phyloP scores from a whole-genome alignment of 2,113 vertebrate genomes.

The Spizaetus ornatus region DNA sequence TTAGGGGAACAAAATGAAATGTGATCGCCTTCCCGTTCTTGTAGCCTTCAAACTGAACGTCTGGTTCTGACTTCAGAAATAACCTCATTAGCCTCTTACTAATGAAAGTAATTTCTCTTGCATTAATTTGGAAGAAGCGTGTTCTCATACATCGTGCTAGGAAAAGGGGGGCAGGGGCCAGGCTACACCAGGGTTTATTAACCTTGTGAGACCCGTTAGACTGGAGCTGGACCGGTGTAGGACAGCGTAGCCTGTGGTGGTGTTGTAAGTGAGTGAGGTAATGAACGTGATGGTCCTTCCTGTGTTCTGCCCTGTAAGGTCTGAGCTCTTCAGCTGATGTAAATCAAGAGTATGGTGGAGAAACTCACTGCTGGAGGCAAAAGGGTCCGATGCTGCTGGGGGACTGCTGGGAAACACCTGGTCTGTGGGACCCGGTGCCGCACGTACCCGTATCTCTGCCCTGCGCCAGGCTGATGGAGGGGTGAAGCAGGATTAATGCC shows the following conservation, averaged over 20 bases:
- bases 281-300: rapidly evolving
- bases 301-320: background rate
- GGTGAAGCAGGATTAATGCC: background rate
- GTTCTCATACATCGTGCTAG: background rate
- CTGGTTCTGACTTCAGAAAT: background rate
- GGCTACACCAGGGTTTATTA: background rate
- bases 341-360: background rate
- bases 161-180: background rate
- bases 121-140: background rate
- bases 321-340: background rate
- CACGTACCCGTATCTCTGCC: rapidly evolving
- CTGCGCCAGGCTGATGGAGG: background rate
- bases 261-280: background rate
- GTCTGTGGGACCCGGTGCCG: background rate
- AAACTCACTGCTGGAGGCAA: background rate
- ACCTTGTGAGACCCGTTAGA: background rate
- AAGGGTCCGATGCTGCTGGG: background rate
- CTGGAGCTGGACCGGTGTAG: background rate
- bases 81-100: background rate
- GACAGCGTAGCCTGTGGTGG: background rate
- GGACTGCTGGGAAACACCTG: background rate
- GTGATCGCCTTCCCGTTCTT: background rate
- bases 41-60: background rate
- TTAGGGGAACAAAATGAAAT: background rate
- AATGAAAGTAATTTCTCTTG: background rate